Evolutionary conservation across 2,888 invertebrate species (phyloP).

Genomic region (Subacronicta megacephala): DNA sequence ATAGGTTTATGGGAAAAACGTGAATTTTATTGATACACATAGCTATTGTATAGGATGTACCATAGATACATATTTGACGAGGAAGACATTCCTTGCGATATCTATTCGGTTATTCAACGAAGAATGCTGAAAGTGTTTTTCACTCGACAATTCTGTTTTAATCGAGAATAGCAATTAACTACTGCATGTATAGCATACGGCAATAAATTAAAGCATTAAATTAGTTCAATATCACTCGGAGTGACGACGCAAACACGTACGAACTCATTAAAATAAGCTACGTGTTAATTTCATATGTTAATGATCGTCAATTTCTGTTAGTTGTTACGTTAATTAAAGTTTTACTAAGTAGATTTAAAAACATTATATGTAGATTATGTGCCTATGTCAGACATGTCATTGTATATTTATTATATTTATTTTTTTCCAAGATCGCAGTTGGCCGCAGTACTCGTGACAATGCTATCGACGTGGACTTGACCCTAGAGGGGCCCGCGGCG

Average conservation of each 20-base stretch:
- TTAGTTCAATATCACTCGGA: slow-evolving; percentile 49
- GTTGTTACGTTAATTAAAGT: slow-evolving; percentile 19
- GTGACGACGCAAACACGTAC: slow-evolving; percentile 20
- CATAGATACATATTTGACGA: slow-evolving; percentile 2
- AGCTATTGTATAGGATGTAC: slow-evolving; percentile 12
- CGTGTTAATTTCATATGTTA: slow-evolving; percentile 21
- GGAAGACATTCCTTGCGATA: not conserved
- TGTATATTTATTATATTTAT: not conserved
- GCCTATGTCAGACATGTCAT: slow-evolving; percentile 27
- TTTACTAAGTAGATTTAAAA: not conserved
- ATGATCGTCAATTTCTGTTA: slow-evolving; percentile 22
- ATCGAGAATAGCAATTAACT: slow-evolving; percentile 71
- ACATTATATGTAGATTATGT: slow-evolving; percentile 35
- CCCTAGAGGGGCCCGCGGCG: slow-evolving; percentile 97
- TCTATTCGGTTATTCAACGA: slow-evolving; percentile 8
- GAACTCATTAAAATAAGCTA: slow-evolving; percentile 11
- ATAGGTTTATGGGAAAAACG: slow-evolving; percentile 55
- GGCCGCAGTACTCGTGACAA: slow-evolving; percentile 97
- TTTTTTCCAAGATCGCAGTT: slow-evolving; percentile 93
- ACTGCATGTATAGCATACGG: slow-evolving; percentile 58
- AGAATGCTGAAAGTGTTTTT: slow-evolving; percentile 30
- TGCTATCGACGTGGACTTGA: slow-evolving; percentile 97
- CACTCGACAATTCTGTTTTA: slow-evolving; percentile 61
- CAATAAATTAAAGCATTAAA: too few relatives aligned
- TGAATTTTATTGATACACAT: slow-evolving; percentile 43